These are phyloP conservation scores for Chaenocephalus aceratus DNA, from an alignment of 2,113 vertebrate species.

Conservation along the genomic window DNA sequence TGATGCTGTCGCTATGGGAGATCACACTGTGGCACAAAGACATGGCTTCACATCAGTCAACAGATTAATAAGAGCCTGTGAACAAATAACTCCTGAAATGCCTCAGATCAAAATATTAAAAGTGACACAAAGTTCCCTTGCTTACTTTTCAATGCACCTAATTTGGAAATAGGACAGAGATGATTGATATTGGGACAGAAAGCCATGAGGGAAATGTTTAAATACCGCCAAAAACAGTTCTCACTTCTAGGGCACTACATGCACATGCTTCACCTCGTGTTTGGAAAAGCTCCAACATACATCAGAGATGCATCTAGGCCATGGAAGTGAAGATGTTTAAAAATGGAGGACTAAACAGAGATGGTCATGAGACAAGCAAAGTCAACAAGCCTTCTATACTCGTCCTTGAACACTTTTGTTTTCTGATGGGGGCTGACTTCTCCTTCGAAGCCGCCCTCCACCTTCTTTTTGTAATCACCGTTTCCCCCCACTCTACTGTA, in stretches of 20 bases:
- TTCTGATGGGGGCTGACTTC: conserved; percentile 47
- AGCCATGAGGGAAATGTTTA: conserved; percentile 49
- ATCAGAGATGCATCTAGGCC: conserved; percentile 68
- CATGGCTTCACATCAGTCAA: conserved; percentile 30
- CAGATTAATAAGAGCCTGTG: conserved; percentile 22
- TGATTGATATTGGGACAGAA: conserved; percentile 61
- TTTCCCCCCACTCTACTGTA: conserved; percentile 53
- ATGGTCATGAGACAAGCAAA: conserved; percentile 51
- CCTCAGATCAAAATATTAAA: conserved; percentile 8
- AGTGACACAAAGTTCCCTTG: background rate
- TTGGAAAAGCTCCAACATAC: conserved; percentile 55
- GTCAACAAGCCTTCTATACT: conserved; percentile 55
- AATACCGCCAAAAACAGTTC: conserved; percentile 30
- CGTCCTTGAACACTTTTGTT: conserved; percentile 70
- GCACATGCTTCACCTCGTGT: conserved; percentile 29
- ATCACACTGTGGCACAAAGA: conserved; percentile 87
- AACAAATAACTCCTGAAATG: conserved; percentile 16
- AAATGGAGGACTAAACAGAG: conserved; percentile 67
- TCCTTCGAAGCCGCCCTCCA: conserved; percentile 16
- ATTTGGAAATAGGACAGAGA: conserved; percentile 58
- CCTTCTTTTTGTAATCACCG: conserved; percentile 47
- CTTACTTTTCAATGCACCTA: conserved; percentile 23
- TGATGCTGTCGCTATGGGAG: conserved; percentile 89
- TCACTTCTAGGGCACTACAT: conserved; percentile 34
- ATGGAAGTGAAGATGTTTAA: conserved; percentile 63